Conservation (phyloP, 2,888 invertebrate species). For the Morpho achilles region DNA sequence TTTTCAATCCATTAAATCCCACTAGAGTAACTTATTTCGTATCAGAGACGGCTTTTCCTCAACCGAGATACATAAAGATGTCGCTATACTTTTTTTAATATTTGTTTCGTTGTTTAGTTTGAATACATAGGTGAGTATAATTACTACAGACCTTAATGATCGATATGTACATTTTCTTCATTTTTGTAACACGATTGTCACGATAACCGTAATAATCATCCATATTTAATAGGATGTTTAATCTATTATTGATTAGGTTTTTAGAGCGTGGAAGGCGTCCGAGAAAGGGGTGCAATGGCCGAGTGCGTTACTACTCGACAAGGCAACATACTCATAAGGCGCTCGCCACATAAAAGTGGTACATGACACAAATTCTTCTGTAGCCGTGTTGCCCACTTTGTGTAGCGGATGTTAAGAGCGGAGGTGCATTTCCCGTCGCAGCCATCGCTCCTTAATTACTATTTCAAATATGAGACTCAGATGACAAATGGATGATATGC, state of each 20-base stretch:
- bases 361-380: slow-evolving; percentile 66
- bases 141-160: too few relatives aligned
- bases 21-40: too few relatives aligned
- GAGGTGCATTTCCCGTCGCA: slow-evolving; percentile 53
- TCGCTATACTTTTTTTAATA: too few relatives aligned
- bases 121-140: too few relatives aligned
- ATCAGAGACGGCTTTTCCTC: too few relatives aligned
- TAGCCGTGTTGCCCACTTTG: slow-evolving; percentile 60
- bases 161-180: too few relatives aligned
- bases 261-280: slow-evolving; percentile 70
- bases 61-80: too few relatives aligned
- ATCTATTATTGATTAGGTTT: slow-evolving; percentile 59
- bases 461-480: slow-evolving; percentile 9
- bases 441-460: slow-evolving; percentile 25
- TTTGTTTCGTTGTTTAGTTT: too few relatives aligned
- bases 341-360: slow-evolving; percentile 49
- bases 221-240: slow-evolving; percentile 52
- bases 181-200: background rate
- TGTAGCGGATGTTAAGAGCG: slow-evolving; percentile 53
- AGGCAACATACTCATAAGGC: slow-evolving; percentile 41
- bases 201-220: slow-evolving; percentile 30
- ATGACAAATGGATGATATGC: background rate
- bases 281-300: slow-evolving; percentile 77
- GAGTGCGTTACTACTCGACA: slow-evolving; percentile 45
- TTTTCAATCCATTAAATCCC: too few relatives aligned